Evolutionary conservation across 2,797 vertebrate species (phyloP).

Genomic region (Nannoperca obscura): DNA sequence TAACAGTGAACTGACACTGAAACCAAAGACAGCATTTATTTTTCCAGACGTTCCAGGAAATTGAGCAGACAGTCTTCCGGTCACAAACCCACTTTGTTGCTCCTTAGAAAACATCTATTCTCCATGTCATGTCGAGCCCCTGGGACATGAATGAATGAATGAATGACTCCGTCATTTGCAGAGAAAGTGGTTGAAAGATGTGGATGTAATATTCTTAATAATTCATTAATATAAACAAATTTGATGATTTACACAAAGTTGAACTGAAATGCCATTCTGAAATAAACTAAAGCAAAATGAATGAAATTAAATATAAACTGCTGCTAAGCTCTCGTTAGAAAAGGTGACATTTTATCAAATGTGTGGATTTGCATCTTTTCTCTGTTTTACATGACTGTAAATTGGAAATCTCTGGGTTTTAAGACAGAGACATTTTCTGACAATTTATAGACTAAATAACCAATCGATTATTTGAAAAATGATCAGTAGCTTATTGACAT

Average conservation of each 20-base stretch:
- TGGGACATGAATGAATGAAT: conserved; percentile 21
- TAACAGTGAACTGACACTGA: not conserved
- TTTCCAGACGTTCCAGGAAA: conserved; percentile 50
- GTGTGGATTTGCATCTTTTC: too few relatives aligned
- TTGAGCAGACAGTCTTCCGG: conserved; percentile 29
- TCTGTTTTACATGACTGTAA: not conserved
- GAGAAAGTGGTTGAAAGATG: not conserved
- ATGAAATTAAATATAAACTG: not conserved
- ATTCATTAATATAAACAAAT: not conserved
- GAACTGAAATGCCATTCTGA: not conserved
- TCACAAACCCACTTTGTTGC: conserved; percentile 27
- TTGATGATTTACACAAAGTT: not conserved
- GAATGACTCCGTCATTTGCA: conserved; percentile 32
- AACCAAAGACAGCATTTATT: conserved; percentile 6
- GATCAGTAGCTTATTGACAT: not conserved
- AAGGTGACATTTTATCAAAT: too few relatives aligned
- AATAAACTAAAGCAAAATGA: not conserved
- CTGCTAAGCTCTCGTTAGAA: not conserved
- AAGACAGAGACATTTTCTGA: not conserved
- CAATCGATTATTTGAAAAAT: not conserved
- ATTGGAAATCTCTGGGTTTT: not conserved
- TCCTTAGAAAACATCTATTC: conserved; percentile 38
- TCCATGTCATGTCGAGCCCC: conserved; percentile 18
- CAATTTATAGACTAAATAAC: not conserved
- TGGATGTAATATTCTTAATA: not conserved